Evolutionary conservation across 1,140 invertebrate species (phyloP), one percentile per base, ranked within the genome.

Genomic region (Brachionus paranguensis): DNA sequence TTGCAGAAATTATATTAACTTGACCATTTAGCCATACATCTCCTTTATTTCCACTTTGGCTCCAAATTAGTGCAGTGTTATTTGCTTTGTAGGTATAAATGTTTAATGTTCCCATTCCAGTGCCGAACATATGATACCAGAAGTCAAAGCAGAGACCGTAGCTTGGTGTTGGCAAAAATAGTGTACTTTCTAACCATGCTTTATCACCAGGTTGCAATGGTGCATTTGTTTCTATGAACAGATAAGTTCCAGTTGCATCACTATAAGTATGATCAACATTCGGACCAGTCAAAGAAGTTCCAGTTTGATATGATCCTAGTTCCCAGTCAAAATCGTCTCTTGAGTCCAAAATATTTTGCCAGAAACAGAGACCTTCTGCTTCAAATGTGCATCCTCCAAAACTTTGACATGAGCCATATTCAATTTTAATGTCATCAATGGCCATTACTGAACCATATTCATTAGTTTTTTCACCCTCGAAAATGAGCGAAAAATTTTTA

Each of bases 361-460:
- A 88, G 24, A 76, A 83, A 85, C 94, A 94, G 0, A 94, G 86
- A 86, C 92, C 90, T 37, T 81, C 3, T 76, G 86, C 43, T 45
- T 88, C 88, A 86, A 89, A 89, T 83, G 87, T 84, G 85, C 88
- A 84, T 24, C 20, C 27, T 12, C 29, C 37, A 14, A 24, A 72
- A 37, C 27, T 29, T 78, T 45, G 83, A 84, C 83, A 84, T 27
- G 72, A 11, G 12, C 83, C 83, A n/a, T 84, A n/a, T 5, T 53
- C 41, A 6, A 84, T 24, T 47, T 29, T 65, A 12, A 84, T 43
- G 50, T 84, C 83, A 78, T 84, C 83, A 7, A 84, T 27, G 27
- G 20, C 60, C 3, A 84, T 70, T 14, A 88, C 37, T 86, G 83
- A 24, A 85, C 86, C 86, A 45, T 85, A 87, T 78, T 85, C 83